A percentile compares a stretch with the other conserved stretches of the same genome.
Conservation (phyloP, 2,888 invertebrate genomes). For the Drosophila putrida region DNA sequence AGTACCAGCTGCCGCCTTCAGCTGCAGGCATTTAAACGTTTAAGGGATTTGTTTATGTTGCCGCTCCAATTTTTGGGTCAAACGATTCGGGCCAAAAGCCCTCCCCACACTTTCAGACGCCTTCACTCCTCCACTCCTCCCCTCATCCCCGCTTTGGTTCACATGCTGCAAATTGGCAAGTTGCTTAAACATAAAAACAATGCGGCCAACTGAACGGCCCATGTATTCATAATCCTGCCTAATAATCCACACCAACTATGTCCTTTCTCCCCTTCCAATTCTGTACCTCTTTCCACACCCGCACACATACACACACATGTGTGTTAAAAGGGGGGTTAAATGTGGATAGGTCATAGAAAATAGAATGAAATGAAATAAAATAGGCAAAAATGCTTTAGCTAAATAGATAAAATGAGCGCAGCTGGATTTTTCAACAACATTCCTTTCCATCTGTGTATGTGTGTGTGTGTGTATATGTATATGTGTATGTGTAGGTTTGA, state of each 20-base stretch:
- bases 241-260: slow-evolving; percentile 69
- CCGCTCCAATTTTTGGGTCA: slow-evolving; percentile 58
- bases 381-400: slow-evolving; percentile 51
- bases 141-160: background rate
- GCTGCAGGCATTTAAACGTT: slow-evolving; percentile 76
- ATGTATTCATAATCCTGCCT: slow-evolving; percentile 77
- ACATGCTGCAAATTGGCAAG: slow-evolving; percentile 65
- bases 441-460: background rate
- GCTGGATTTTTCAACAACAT: slow-evolving; percentile 39
- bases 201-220: slow-evolving; percentile 73
- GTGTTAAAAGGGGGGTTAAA: slow-evolving; percentile 6
- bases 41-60: slow-evolving; percentile 78
- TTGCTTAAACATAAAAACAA: slow-evolving; percentile 76
- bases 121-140: slow-evolving; percentile 6
- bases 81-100: slow-evolving; percentile 35
- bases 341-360: slow-evolving; percentile 22
- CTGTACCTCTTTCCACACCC: background rate
- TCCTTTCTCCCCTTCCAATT: background rate
- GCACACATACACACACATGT: background rate
- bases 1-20: slow-evolving; percentile 67
- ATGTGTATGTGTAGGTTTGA: background rate
- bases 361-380: slow-evolving; percentile 61
- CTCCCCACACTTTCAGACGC: background rate
- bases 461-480: background rate
- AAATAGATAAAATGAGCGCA: slow-evolving; percentile 60